A percentile compares a stretch with the other conserved stretches of the same genome.
Conservation (phyloP, 2,888 invertebrate species). For the Rutpela maculata region DNA sequence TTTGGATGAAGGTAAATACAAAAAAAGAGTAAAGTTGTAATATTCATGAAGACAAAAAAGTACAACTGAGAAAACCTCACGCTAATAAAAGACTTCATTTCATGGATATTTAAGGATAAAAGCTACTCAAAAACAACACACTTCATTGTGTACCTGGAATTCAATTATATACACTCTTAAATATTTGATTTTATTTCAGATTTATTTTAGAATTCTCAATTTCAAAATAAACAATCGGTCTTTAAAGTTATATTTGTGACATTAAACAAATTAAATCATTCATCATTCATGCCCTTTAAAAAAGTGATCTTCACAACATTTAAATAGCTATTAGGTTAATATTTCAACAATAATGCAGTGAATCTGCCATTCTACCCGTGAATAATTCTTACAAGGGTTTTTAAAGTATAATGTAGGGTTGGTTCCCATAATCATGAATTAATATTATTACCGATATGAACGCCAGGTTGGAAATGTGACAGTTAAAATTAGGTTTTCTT, state of each 20-base stretch:
- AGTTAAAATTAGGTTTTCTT: too few species aligned
- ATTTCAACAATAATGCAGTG: too few species aligned
- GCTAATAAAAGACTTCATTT: conserved; percentile 72
- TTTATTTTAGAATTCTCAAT: background rate
- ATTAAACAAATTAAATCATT: too few species aligned
- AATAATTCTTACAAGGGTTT: too few species aligned
- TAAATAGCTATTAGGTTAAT: too few species aligned
- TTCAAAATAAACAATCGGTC: conserved; percentile 7
- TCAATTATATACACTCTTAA: conserved; percentile 67
- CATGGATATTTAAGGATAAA: conserved; percentile 70
- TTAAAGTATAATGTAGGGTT: too few species aligned
- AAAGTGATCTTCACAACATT: too few species aligned
- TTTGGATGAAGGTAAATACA: conserved; percentile 66
- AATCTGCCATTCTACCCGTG: too few species aligned
- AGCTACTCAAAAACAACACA: conserved; percentile 64
- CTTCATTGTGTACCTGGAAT: conserved; percentile 65
- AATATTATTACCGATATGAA: too few species aligned
- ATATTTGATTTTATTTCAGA: conserved; percentile 61
- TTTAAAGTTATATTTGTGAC: background rate
- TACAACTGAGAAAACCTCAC: conserved; percentile 59
- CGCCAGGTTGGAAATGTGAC: too few species aligned
- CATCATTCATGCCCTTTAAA: too few species aligned
- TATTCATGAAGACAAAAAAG: conserved; percentile 64
- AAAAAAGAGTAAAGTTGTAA: conserved; percentile 63
- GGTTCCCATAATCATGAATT: too few species aligned